Evolutionary conservation across 2,888 invertebrate genomes (phyloP), one percentile per base, ranked within the genome.

Genomic region (Zygothrica quintamaculata): DNA sequence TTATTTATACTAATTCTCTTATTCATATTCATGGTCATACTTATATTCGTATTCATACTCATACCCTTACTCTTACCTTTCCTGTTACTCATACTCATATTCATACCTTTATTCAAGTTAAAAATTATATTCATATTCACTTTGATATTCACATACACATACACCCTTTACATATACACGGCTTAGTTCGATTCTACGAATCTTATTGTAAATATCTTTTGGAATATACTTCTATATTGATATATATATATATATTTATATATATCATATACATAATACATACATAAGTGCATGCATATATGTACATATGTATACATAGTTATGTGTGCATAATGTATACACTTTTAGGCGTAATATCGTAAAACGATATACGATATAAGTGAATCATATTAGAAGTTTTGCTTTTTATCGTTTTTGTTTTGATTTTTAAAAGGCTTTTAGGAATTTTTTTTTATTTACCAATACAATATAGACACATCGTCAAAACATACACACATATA

Each of bases 131-230:
- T 5, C 36, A 39, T 50, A 56, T 13, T 22, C 26, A 31, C 48
- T 48, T 61, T 39, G 3, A 22, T 11, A 7, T 60, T 62, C 33
- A 56, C 39, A 26, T 40, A 29, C 37, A 61, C n/a, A n/a, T n/a
- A n/a, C n/a, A n/a, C n/a, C n/a, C n/a, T n/a, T n/a, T n/a, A n/a
- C 25, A 39, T 22, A 22, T 22, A 12, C 44, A 18, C 26, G 44
- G 16, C 26, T 22, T 25, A 16, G 8, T 37, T 15, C n/a, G 11
- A 26, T 18, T 22, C 18, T 22, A 5, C 18, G 18, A 22, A 5
- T 22, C 29, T 15, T 48, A 11, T 11, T 68, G 66, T 72, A 65
- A 48, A 68, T 68, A 72, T 37, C 37, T 36, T 55, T 16, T 9
- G 8, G 3, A 13, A 22, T 18, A 8, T 7, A 18, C 8, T 25